Evolutionary conservation across 2,797 vertebrate species (phyloP), one percentile per base, ranked within the genome.

Genomic region (Oreochromis grahami): DNA sequence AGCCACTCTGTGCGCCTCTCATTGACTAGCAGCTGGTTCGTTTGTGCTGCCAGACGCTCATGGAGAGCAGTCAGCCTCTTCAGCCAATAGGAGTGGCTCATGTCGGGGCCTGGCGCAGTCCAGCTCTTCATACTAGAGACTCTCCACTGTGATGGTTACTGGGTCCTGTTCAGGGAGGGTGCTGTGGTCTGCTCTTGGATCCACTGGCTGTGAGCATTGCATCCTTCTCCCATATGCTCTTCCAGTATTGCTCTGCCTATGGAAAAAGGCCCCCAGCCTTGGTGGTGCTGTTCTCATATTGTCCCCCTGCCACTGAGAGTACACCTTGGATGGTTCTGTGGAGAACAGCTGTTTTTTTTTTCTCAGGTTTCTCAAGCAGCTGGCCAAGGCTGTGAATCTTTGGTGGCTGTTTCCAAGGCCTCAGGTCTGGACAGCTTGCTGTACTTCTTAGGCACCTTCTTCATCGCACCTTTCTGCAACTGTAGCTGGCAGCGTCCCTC

Each of bases 221-320:
- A 55, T 55, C 52, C 26, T 55, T 55, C 53, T 55, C 53, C 24
- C 53, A 26, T 55, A 55, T 55, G 24, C 53, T 26, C 53, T 55
- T 55, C 53, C 24, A 15, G 53, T 26, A 26, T 55, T 55, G 53
- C 24, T 26, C 13, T 1, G 7, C 53, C 24, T 55, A 55, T 55
- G 3, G 4, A 55, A 55, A 55, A 55, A 8, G 0, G 7, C 24
- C 24, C 12, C 53, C 53, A 2, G 24, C 53, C 53, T 55, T 4
- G 7, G 53, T 55, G 53, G 53, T 15, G 53, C 24, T 55, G 53
- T 55, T 55, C 53, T 55, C 53, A 26, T 55, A 55, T 55, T 1
- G 53, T 55, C 1, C 26, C 1, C 26, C 26, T 26, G 26, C 26
- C 26, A 26, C 26, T 26, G 26, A 26, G 26, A 26, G 26, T 26